Base-by-base conservation (phyloP, 2,888 invertebrate species). In the Mythimna loreyi region DNA sequence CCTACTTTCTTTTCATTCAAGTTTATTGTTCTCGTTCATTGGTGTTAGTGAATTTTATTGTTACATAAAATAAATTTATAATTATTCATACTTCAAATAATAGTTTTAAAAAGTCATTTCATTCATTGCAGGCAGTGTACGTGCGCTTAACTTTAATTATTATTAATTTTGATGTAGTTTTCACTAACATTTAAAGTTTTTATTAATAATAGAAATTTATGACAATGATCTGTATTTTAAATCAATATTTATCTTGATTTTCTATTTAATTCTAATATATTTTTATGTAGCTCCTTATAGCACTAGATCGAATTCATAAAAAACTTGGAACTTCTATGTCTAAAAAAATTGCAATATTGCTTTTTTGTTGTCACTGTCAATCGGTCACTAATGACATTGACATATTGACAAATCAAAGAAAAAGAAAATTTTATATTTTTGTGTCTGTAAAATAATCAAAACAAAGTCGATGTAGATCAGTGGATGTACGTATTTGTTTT, bases 381-480 rank as follows among this genome's bases (percentile, higher is more conserved):
- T 30, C 21, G 59, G 40, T 67, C n/a, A 56, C 16, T 55, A 58
- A 28, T 84, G 86, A 85, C 86, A 81, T 67, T 85, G 85, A 85
- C 86, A 80, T 72, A 75, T 75, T 77, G 69, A 72, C 70, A 74
- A 77, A 72, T 53, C 72, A 23, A 75, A 47, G 28, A 52, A 67
- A 52, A 67, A 64, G n/a, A 64, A n/a, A 23, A 30, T 25, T 52
- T 7, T 36, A 58, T 68, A 28, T 47, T 67, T 71, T 59, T 50
- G 7, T 52, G 19, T 40, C 19, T 55, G 23, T 49, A 70, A 73
- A 78, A 52, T 74, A 75, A 62, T 59, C 69, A 84, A 77, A 82
- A 84, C 65, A 53, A 56, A 65, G 33, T 72, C 13, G n/a, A 56
- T 47, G 23, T 43, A 69, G 11, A n/a, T n/a, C n/a, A n/a, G n/a